Base-by-base conservation (phyloP, 2,888 invertebrate genomes). In the Criorhina ranunculi region DNA sequence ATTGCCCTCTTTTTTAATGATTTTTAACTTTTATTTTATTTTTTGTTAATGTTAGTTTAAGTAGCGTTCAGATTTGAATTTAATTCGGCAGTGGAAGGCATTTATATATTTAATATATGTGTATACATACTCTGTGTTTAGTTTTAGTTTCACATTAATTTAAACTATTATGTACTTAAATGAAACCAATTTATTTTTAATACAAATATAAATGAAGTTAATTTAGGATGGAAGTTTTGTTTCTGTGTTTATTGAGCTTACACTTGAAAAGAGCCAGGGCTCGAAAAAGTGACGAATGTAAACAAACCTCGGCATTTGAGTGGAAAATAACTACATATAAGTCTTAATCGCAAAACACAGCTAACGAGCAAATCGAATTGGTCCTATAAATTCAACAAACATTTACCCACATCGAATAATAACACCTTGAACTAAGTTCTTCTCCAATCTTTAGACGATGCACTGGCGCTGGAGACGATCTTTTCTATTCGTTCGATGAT, bases 161-260 rank as follows among this genome's bases (percentile, higher is more conserved):
- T 85, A 83, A 82, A 73, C 44, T 44, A 60, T 70, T 80, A 64
- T 85, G 85, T 85, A 80, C 85, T 85, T 85, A 85, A 85, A 76
- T 64, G 70, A 80, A 85, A 76, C 75, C 80, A 85, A 80, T 85
- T 76, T 80, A 85, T 85, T 85, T 85, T 85, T 85, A 85, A 80
- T 85, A 85, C 75, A 85, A 80, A 85, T 85, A 85, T 80, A 80
- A 76, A 70, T 76, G 70, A 85, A 85, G 75, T 76, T 85, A 80
- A 80, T 75, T 80, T 85, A 76, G 49, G 11, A 29, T 19, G 2
- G 12, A 8, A 9, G 57, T 49, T 69, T 60, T 44, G n/a, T 33
- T 59, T 11, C 6, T 15, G 12, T 42, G 0, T 37, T 33, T 33
- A 6, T 6, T 8, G 8, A 33, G 33, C 5, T 33, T 6, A 8